Percentiles rank a stretch among this genome's conserved stretches.
Conservation (phyloP, 2,888 invertebrate species). For the Eremobia ochroleuca region DNA sequence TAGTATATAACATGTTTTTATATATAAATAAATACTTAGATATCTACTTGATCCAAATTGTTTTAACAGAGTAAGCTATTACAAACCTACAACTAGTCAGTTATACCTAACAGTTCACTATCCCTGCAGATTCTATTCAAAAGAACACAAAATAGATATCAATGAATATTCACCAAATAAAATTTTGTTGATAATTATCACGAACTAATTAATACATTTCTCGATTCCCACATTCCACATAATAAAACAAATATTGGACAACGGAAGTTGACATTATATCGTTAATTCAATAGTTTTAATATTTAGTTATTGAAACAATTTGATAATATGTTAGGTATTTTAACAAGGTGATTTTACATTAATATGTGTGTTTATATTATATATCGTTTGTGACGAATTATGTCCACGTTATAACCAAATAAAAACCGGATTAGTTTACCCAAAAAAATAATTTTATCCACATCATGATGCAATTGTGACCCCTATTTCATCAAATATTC, state of each 20-base stretch:
- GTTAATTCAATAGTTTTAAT: constrained; percentile 53
- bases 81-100: not conserved
- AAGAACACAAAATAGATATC: constrained; percentile 7
- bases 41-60: not conserved
- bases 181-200: constrained; percentile 8
- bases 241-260: constrained; percentile 77
- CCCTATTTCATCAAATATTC: constrained; percentile 30
- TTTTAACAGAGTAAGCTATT: not conserved
- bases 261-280: constrained; percentile 75
- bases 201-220: constrained; percentile 65
- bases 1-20: not conserved
- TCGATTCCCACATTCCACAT: constrained; percentile 81
- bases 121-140: not conserved
- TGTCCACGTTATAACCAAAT: not conserved
- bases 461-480: constrained; percentile 49
- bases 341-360: not conserved
- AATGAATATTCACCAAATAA: constrained; percentile 10
- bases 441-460: constrained; percentile 28
- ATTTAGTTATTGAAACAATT: not conserved
- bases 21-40: not conserved
- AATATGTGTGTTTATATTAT: no score
- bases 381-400: not conserved
- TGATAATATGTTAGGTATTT: constrained; percentile 11
- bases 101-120: not conserved
- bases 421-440: constrained; percentile 28